Percentiles rank a stretch among this genome's conserved stretches.
phyloP scores from a whole-genome alignment of 2,113 vertebrate genomes.

The Tachycineta bicolor region DNA sequence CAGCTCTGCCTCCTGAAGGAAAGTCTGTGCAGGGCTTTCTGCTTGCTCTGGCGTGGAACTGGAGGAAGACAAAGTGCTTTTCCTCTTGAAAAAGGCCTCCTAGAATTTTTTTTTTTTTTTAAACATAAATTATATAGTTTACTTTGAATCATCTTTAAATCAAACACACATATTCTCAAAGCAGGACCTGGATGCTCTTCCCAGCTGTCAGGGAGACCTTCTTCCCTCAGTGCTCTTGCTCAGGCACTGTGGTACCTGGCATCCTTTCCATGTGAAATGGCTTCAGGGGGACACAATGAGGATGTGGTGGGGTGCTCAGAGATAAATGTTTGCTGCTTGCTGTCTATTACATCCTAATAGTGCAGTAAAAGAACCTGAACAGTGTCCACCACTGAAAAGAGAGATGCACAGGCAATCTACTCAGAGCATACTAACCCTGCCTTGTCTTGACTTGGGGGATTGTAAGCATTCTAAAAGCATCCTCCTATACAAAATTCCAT shows the following conservation, averaged over 20 bases:
- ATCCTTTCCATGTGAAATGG: not conserved
- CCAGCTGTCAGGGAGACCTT: not conserved
- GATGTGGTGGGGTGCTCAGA: not conserved
- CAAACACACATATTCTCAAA: rapidly evolving
- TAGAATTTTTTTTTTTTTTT: too few species aligned
- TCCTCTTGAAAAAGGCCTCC: not conserved
- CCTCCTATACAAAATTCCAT: not conserved
- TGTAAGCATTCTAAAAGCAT: not conserved
- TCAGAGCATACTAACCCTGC: not conserved
- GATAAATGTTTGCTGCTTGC: not conserved
- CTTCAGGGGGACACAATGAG: rapidly evolving
- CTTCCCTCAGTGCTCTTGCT: not conserved
- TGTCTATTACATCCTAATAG: not conserved
- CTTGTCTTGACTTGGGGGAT: not conserved
- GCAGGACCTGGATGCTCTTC: not conserved
- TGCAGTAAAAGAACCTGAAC: not conserved
- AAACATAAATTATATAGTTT: not conserved
- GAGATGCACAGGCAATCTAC: not conserved
- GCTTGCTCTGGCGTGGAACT: not conserved
- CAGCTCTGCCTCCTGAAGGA: not conserved
- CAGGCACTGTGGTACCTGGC: not conserved
- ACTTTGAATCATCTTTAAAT: not conserved
- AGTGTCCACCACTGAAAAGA: not conserved
- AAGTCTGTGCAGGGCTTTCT: not conserved
- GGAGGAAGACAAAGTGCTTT: not conserved